phyloP scores from a whole-genome alignment of 2,113 vertebrate species.

The Myiagra hebetior region DNA sequence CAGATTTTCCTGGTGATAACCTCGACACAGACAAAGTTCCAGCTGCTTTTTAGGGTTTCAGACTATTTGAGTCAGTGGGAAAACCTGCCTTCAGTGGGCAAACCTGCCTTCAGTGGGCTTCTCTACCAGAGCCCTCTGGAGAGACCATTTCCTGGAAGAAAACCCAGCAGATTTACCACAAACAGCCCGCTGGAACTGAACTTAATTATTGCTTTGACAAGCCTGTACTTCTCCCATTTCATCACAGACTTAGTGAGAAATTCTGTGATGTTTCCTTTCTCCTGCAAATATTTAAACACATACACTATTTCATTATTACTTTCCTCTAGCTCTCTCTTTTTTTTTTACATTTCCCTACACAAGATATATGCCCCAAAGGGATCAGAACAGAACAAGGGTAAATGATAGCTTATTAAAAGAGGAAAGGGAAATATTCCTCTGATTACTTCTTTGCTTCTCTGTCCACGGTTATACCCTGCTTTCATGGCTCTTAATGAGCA shows the following conservation, averaged over 20 bases:
- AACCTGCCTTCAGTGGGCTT: background rate
- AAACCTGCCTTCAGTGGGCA: background rate
- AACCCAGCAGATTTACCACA: background rate
- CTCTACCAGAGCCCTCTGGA: background rate
- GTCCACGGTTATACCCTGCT: background rate
- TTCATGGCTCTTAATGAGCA: background rate
- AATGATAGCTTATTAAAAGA: conserved; percentile 24
- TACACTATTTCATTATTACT: background rate
- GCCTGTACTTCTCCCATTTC: background rate
- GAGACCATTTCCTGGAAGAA: background rate
- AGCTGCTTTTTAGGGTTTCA: background rate
- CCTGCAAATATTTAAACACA: conserved; percentile 17
- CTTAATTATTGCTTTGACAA: background rate
- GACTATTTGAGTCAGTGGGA: background rate
- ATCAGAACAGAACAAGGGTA: background rate
- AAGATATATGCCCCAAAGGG: background rate
- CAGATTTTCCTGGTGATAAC: background rate
- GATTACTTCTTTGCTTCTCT: background rate
- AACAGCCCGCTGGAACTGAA: background rate
- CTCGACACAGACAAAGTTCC: background rate
- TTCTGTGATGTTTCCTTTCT: background rate
- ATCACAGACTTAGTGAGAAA: background rate
- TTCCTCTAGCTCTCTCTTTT: background rate
- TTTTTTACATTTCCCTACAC: background rate
- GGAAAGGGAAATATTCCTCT: background rate